phyloP scores from a whole-genome alignment of 2,888 invertebrate genomes.

The Electrophaes corylata region DNA sequence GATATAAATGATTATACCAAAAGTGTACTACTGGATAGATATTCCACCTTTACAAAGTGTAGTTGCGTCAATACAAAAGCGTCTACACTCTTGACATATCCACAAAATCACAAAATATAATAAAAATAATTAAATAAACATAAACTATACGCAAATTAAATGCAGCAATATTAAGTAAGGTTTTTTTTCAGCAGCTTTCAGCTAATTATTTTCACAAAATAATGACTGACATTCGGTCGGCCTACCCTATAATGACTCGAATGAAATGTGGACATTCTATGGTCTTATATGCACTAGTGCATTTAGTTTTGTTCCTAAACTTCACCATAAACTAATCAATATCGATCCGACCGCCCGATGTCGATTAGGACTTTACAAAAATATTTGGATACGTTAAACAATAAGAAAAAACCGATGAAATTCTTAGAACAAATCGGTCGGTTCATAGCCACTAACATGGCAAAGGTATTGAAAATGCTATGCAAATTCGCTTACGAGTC shows the following conservation, averaged over 20 bases:
- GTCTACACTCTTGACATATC: conserved; percentile 54
- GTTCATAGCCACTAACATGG: conserved; percentile 32
- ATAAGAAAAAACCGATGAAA: conserved; percentile 39
- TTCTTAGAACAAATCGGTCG: conserved; percentile 63
- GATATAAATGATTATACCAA: conserved; percentile 61
- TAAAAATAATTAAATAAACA: conserved; percentile 65
- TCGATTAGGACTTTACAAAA: conserved; percentile 34
- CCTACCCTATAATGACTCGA: conserved; percentile 29
- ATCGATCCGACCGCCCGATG: conserved; percentile 24
- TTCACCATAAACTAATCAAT: conserved; percentile 9
- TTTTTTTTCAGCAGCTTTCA: conserved; percentile 70
- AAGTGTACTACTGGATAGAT: conserved; percentile 39
- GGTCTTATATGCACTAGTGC: background rate
- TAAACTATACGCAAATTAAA: conserved; percentile 66
- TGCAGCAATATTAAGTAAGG: conserved; percentile 68
- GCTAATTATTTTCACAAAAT: conserved; percentile 56
- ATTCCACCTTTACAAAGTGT: conserved; percentile 59
- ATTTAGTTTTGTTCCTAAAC: background rate
- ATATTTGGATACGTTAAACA: conserved; percentile 37
- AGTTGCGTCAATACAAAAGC: conserved; percentile 39
- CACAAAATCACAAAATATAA: conserved; percentile 59
- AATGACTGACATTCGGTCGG: conserved; percentile 44
- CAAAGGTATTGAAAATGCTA: conserved; percentile 66
- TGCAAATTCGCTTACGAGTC: conserved; percentile 65
- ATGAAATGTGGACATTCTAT: conserved; percentile 22